These are phyloP conservation scores for Tiliqua scincoides DNA, from an alignment of 2,113 vertebrate species.

Conservation along the genomic window DNA sequence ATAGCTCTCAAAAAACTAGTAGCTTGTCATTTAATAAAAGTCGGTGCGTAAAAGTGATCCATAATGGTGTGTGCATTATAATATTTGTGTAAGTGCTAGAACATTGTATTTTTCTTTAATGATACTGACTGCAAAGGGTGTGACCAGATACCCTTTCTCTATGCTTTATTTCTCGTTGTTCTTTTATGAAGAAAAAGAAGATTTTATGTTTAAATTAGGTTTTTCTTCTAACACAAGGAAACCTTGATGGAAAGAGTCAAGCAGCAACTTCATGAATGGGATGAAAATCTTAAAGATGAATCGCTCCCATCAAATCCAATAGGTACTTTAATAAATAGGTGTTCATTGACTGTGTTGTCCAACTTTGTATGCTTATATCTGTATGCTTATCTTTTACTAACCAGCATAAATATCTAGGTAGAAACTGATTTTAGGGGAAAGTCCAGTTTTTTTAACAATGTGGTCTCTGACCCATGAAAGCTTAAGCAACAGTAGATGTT, in stretches of 20 bases:
- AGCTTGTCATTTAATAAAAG: no score
- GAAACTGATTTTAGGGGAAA: neutral
- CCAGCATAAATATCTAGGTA: neutral
- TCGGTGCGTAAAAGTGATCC: no score
- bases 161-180: constrained; percentile 45
- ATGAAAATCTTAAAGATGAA: constrained; percentile 97
- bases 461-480: neutral
- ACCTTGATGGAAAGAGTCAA: constrained; percentile 97
- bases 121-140: neutral
- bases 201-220: constrained; percentile 66
- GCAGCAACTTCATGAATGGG: constrained; percentile 95
- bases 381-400: neutral
- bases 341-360: rapidly evolving
- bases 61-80: no score
- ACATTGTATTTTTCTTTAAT: neutral
- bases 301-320: constrained; percentile 93
- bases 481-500: neutral
- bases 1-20: no score
- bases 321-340: constrained; percentile 77
- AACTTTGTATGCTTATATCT: neutral
- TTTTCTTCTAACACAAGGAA: constrained; percentile 83
- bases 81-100: neutral
- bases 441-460: neutral
- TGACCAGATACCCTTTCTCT: neutral
- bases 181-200: constrained; percentile 62